Base-by-base conservation (phyloP, 2,888 invertebrate genomes). In the Priocnemis perturbator region DNA sequence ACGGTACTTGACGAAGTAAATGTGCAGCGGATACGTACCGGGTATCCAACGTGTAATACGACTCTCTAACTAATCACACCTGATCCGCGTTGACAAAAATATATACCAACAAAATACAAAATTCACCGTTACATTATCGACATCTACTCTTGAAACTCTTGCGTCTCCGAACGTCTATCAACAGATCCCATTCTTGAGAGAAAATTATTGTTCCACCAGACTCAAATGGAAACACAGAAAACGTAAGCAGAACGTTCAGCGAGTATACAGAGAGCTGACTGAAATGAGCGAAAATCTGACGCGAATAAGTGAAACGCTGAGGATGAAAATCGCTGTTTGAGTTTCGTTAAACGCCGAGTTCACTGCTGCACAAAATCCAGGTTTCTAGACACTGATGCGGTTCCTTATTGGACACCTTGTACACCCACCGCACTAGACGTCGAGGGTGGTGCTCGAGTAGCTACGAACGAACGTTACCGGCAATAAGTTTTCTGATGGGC, bases 1-100 rank as follows among this genome's bases (percentile, higher is more conserved):
- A 75, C 70, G 76, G 67, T 63, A 73, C 74, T 76, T 71, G 44
- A 17, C 53, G 30, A 53, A 61, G 53, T 53, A 23, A 61, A 19
- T 44, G 53, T 21, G 23, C 53, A 52, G 26, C 20, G 44, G 52
- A 23, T 15, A 44, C 21, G 21, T 21, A 63, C 37, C 23, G 56
- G 63, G 63, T 63, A 47, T n/a, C 26, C 48, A 45, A 23, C n/a
- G 47, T 30, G 53, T 15, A 59, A n/a, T 20, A 1, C 15, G n/a
- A 45, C 14, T 2, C 19, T 21, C 5, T n/a, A 7, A 1, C 14
- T n/a, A 17, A 1, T 0, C 19, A 17, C 19, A 11, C 0, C 19
- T 15, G 30, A 17, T 44, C 44, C 37, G 9, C 14, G 7, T 37
- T 11, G 37, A 37, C 37, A 37, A 11, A 37, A 26, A 26, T 26